These are phyloP conservation scores for Emydura subglobosa DNA, from an alignment of 2,113 vertebrate species.

Conservation along the genomic window DNA sequence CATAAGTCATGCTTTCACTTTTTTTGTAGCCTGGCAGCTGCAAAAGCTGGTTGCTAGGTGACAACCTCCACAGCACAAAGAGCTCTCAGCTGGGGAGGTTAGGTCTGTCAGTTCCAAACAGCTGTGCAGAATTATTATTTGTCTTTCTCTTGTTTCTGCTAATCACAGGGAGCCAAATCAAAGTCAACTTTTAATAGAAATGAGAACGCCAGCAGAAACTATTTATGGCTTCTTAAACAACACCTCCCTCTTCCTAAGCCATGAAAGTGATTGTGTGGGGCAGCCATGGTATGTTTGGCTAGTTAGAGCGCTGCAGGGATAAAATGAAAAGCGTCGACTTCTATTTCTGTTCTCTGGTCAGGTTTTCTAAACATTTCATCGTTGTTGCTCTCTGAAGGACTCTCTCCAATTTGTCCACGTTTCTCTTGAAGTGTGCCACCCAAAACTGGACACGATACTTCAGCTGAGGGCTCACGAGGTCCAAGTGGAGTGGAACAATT, in stretches of 20 bases:
- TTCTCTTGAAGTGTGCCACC: neutral
- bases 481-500: neutral
- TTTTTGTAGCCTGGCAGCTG: slow-evolving; percentile 84
- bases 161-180: slow-evolving; percentile 74
- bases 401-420: neutral
- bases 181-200: slow-evolving; percentile 72
- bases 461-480: neutral
- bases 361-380: neutral
- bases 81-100: slow-evolving; percentile 91
- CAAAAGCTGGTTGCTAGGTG: slow-evolving; percentile 93
- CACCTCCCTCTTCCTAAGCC: neutral
- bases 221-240: slow-evolving; percentile 45
- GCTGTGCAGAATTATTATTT: slow-evolving; percentile 82
- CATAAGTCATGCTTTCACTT: slow-evolving; percentile 76
- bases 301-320: neutral
- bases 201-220: slow-evolving; percentile 53
- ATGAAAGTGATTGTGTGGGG: neutral
- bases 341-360: neutral
- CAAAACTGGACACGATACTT: neutral
- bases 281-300: neutral
- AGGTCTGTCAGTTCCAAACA: slow-evolving; percentile 85
- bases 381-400: neutral
- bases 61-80: slow-evolving; percentile 92
- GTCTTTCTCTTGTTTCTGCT: slow-evolving; percentile 77
- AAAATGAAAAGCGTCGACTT: neutral